Base-by-base conservation (phyloP, 2,113 vertebrate genomes). In the Lophotis ruficrista region DNA sequence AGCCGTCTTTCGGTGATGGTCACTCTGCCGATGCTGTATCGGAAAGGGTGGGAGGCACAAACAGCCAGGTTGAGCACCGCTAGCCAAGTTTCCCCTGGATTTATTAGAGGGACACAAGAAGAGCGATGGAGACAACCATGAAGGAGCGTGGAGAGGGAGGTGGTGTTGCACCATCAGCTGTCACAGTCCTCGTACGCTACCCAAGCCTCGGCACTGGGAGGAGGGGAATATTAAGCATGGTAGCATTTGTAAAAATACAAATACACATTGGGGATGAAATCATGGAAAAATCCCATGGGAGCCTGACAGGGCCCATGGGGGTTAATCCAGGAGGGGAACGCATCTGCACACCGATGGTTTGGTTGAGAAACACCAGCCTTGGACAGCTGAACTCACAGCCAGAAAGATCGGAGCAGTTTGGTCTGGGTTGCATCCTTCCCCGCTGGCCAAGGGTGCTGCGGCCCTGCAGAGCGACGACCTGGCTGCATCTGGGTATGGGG, bases 1-100 rank as follows among this genome's bases (percentile, higher is more conserved):
- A 66, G 50, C 4, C 0, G 0, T 35, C 22, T 83, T 75, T 64
- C 6, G 19, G 70, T 64, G 66, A 61, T 2, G 1, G 69, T 31
- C 43, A 24, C 53, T 27, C 37, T 78, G 69, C 13, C 1, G 1
- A 12, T 27, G 57, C 51, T 6, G 0, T 22, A 14, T 37, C 0
- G 1, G 81, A 78, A 89, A 76, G 7, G 33, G 33, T n/a, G 27
- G 35, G 62, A 85, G 62, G 51, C 25, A 60, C 17, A 21, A 60
- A 56, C 10, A 87, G 22, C 31, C 1, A 4, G 28, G 72, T 62
- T 54, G 64, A 78, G 20, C 25, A 37, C 45, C 89, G 47, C 15
- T 12, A 41, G 31, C 37, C 9, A 3, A 8, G 61, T 79, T 83
- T 6, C 38, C 38, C 37, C 23, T n/a, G 15, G 35, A 60, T 73